phyloP scores from a whole-genome alignment of 2,888 invertebrate species.

The Pristionchus entomophagus region DNA sequence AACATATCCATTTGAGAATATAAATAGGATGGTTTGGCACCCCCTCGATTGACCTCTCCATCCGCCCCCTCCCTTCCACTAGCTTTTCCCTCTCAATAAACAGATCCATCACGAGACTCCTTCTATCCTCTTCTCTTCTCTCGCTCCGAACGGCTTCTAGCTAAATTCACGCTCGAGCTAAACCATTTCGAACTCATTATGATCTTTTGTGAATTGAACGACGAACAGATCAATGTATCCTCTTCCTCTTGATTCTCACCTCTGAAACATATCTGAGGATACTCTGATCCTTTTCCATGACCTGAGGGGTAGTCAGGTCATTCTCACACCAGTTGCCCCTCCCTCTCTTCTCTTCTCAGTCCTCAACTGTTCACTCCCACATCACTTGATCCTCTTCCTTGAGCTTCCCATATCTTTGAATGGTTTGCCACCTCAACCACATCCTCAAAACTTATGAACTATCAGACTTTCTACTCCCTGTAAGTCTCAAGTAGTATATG shows the following conservation, averaged over 20 bases:
- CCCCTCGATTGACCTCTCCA: neutral
- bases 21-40: no score
- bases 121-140: neutral
- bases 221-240: no score
- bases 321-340: neutral
- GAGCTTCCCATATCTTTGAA: no score
- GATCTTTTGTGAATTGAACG: neutral
- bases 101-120: conserved; percentile 21
- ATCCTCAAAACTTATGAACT: no score
- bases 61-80: conserved; percentile 13
- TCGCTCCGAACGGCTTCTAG: neutral
- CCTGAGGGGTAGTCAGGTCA: neutral
- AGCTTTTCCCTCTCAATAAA: neutral
- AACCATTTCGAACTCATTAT: neutral
- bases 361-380: neutral
- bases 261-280: neutral
- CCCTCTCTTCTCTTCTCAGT: neutral
- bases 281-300: neutral
- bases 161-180: neutral
- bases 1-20: no score
- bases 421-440: no score
- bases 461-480: neutral
- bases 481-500: no score
- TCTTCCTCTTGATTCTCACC: neutral
- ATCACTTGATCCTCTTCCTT: neutral